These are phyloP conservation scores for Scaptodrosophila lebanonensis DNA, from an alignment of 1,140 invertebrate genomes.

Conservation along the genomic window DNA sequence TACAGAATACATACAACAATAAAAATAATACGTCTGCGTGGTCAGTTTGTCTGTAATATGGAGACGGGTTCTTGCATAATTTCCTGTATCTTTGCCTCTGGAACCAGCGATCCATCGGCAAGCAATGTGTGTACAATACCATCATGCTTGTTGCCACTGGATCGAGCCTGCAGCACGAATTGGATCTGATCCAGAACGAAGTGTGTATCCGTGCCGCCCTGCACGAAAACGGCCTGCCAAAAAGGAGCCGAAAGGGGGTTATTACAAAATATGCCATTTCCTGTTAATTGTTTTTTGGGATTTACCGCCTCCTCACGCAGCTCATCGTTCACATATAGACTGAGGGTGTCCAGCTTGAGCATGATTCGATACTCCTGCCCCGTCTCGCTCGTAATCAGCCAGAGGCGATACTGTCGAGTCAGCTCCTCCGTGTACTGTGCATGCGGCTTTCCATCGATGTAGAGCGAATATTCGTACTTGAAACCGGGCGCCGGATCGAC, in stretches of 20 bases:
- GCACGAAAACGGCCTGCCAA: slow-evolving; percentile 86
- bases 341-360: slow-evolving; percentile 78
- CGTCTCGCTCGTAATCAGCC: slow-evolving; percentile 62
- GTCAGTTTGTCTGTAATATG: slow-evolving; percentile 57
- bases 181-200: slow-evolving; percentile 78
- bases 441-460: slow-evolving; percentile 86
- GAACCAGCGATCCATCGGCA: slow-evolving; percentile 60
- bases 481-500: slow-evolving; percentile 89
- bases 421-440: slow-evolving; percentile 88
- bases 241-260: slow-evolving; percentile 25
- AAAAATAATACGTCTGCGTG: background rate
- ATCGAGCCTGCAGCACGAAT: slow-evolving; percentile 68
- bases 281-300: background rate
- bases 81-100: slow-evolving; percentile 72
- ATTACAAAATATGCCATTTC: background rate
- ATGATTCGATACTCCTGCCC: slow-evolving; percentile 81
- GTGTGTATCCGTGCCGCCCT: slow-evolving; percentile 89
- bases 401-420: slow-evolving; percentile 81
- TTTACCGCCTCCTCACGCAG: slow-evolving; percentile 60
- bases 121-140: slow-evolving; percentile 66
- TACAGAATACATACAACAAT: slow-evolving; percentile 21
- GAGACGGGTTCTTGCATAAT: slow-evolving; percentile 73
- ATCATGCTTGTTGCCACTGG: slow-evolving; percentile 73
- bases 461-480: slow-evolving; percentile 86
- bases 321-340: slow-evolving; percentile 71